Evolutionary conservation across 2,888 invertebrate species (phyloP), one percentile per base, ranked within the genome.

Genomic region (Dugesia japonica): DNA sequence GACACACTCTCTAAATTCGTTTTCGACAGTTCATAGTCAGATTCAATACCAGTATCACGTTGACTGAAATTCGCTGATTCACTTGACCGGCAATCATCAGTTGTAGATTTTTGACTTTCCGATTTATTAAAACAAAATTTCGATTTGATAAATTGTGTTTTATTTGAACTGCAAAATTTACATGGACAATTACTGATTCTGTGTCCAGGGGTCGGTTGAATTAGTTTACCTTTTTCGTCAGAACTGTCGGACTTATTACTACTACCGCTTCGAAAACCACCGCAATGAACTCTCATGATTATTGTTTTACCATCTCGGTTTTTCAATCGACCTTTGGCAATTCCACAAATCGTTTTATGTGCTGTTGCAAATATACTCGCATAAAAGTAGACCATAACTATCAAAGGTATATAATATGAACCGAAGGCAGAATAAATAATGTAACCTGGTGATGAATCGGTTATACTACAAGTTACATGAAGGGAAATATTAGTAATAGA

Each of bases 361-460:
- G 95, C 97, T 1, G 94, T 93, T 80, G 91, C 89, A 86, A 94
- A 95, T 81, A 95, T 95, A 81, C 92, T 88, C 91, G 93, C 93
- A 85, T 95, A 95, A 88, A 95, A 94, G 88, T 94, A 94, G 81
- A 94, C 88, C 92, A 95, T 95, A 80, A 95, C 92, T 81, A 93
- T 89, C 92, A 94, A 94, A 56, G 95, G 95, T 31, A 94, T 90
- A 86, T 92, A 95, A 88, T 95, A 95, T 79, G 94, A 94, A n/a
- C 95, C 95, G 27, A 95, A 88, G 0, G 95, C 94, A 1, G 94
- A 94, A 86, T 94, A 94, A 76, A 97, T 90, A 77, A 95, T 93
- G 87, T 97, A 97, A 76, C 93, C 93, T 72, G 91, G 80, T 90
- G 90, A 82, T 90, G 91, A 26, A 89, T 89, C 79, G 74, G 80